A percentile compares a stretch with the other conserved stretches of the same genome.
Conservation (phyloP, 2,113 vertebrate species). For the Tonatia bakeri region DNA sequence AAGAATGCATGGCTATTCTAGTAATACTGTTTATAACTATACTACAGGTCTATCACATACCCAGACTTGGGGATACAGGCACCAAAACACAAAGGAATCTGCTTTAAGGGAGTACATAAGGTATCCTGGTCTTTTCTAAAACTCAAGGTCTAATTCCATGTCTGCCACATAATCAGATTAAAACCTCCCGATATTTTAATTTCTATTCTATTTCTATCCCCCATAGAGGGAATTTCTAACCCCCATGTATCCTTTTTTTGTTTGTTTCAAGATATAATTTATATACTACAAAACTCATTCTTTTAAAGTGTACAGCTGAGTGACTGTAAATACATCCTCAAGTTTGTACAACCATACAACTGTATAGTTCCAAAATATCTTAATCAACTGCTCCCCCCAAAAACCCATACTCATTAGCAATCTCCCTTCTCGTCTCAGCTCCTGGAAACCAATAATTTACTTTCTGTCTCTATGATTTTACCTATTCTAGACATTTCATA, state of each 20-base stretch:
- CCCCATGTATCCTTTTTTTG: background rate
- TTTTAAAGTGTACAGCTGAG: background rate
- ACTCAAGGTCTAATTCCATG: background rate
- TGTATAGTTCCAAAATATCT: background rate
- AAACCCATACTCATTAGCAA: background rate
- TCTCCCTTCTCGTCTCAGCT: background rate
- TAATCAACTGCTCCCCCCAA: background rate
- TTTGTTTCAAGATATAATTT: background rate
- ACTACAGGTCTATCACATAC: background rate
- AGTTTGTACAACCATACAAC: background rate
- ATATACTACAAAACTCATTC: background rate
- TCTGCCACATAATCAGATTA: background rate
- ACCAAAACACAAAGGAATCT: background rate
- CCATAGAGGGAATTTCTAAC: background rate
- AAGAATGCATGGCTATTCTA: background rate
- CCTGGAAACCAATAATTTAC: background rate
- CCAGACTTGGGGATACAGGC: background rate
- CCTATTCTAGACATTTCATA: background rate
- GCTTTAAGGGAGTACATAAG: background rate
- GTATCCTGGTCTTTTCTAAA: background rate
- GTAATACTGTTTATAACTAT: background rate
- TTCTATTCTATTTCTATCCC: background rate
- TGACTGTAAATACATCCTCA: background rate
- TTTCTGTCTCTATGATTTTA: background rate
- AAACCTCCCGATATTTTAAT: background rate